These are phyloP conservation scores for Yponomeuta sedellus DNA, from an alignment of 2,888 invertebrate species.

Conservation along the genomic window DNA sequence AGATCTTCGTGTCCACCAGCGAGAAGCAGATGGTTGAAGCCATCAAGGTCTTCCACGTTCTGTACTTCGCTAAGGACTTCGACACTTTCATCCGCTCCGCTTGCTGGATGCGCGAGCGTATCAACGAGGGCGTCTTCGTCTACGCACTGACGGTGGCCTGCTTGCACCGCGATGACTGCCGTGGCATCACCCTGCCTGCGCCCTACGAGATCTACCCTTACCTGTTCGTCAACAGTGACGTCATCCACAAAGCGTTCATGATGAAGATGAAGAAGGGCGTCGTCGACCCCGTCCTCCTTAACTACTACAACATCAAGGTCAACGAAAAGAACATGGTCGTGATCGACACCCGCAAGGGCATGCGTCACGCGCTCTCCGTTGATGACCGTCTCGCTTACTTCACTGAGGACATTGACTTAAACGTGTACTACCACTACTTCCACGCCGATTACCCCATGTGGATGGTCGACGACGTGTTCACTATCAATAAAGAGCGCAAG, in stretches of 20 bases:
- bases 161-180: constrained; percentile 80
- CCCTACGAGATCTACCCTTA: constrained; percentile 87
- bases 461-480: constrained; percentile 76
- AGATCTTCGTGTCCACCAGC: constrained; percentile 79
- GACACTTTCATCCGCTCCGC: constrained; percentile 81
- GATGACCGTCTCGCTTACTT: constrained; percentile 82
- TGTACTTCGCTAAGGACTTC: constrained; percentile 82
- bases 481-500: constrained; percentile 63
- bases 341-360: constrained; percentile 81
- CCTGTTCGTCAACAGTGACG: constrained; percentile 83
- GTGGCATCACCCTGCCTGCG: constrained; percentile 81
- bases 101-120: constrained; percentile 81
- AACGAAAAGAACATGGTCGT: constrained; percentile 77
- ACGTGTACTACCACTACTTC: constrained; percentile 82
- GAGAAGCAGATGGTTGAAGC: constrained; percentile 79
- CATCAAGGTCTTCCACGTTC: constrained; percentile 77
- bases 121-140: constrained; percentile 85
- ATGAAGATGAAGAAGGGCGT: constrained; percentile 79
- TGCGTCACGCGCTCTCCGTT: constrained; percentile 73
- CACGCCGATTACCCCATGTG: constrained; percentile 83
- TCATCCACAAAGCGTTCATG: constrained; percentile 81
- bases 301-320: constrained; percentile 68
- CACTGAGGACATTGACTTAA: constrained; percentile 86
- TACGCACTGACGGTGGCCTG: constrained; percentile 82
- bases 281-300: constrained; percentile 66